Evolutionary conservation across 2,113 vertebrate species (phyloP).

Genomic region (Saccopteryx bilineata): DNA sequence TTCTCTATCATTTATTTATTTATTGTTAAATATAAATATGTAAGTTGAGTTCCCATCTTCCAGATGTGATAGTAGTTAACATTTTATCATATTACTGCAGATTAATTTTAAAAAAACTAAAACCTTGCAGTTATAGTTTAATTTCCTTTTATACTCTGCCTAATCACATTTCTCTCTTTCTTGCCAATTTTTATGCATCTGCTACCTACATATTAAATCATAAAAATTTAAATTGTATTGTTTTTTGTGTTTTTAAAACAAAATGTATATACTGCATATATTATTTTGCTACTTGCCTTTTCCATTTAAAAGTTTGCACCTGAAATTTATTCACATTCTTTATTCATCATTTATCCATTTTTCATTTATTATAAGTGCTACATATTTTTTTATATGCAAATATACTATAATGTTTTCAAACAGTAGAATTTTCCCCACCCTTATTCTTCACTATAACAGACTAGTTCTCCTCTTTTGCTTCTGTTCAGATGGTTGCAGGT

Average conservation of each 20-base stretch:
- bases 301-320: not conserved
- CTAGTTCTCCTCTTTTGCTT: not conserved
- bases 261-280: not conserved
- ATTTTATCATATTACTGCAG: not conserved
- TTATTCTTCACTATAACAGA: not conserved
- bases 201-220: not conserved
- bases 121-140: not conserved
- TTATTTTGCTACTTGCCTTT: not conserved
- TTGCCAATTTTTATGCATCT: not conserved
- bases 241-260: slow-evolving; percentile 10
- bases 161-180: not conserved
- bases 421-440: not conserved
- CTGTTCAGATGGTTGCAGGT: not conserved
- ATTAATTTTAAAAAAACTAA: not conserved
- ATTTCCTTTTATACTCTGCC: not conserved
- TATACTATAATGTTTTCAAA: not conserved
- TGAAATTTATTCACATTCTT: not conserved
- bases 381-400: not conserved
- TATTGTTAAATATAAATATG: not conserved
- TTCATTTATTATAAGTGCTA: not conserved
- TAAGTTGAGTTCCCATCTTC: not conserved
- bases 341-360: not conserved
- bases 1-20: not conserved
- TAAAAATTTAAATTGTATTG: not conserved
- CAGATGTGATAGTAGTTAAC: not conserved